Conservation (phyloP, 2,113 vertebrate genomes). For the Perognathus longimembris region DNA sequence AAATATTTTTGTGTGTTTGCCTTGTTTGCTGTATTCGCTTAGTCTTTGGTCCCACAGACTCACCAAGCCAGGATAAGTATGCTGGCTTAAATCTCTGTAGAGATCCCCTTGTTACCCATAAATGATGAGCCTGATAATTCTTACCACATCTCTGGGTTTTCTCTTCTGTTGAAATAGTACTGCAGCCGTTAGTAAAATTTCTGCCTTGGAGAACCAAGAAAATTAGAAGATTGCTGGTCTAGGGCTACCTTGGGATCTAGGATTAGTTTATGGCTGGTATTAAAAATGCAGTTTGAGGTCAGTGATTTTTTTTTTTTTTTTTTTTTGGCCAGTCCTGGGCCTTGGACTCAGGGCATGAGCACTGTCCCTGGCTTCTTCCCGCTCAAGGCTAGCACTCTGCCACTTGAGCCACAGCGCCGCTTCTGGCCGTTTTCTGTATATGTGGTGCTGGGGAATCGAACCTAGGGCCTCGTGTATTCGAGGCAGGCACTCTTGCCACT, state of each 20-base stretch:
- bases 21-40: not conserved
- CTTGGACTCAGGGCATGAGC: too few species aligned
- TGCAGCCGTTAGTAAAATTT: slow-evolving; percentile 38
- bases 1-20: slow-evolving; percentile 20
- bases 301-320: too few species aligned
- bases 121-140: not conserved
- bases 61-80: not conserved
- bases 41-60: slow-evolving; percentile 56
- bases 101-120: not conserved
- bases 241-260: not conserved
- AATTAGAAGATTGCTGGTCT: slow-evolving; percentile 44
- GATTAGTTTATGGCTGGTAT: slow-evolving; percentile 37
- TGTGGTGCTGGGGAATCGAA: too few species aligned
- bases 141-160: slow-evolving; percentile 35
- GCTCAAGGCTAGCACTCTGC: too few species aligned
- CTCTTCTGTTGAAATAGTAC: not conserved
- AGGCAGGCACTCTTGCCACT: too few species aligned
- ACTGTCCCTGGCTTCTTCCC: too few species aligned
- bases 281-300: slow-evolving; percentile 52
- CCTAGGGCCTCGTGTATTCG: too few species aligned
- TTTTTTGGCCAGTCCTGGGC: too few species aligned
- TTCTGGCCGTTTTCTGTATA: too few species aligned
- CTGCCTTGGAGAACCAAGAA: not conserved
- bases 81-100: not conserved
- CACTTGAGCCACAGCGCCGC: too few species aligned